These are phyloP conservation scores for Trichonephila inaurata DNA, from an alignment of 1,140 invertebrate genomes.

Conservation along the genomic window DNA sequence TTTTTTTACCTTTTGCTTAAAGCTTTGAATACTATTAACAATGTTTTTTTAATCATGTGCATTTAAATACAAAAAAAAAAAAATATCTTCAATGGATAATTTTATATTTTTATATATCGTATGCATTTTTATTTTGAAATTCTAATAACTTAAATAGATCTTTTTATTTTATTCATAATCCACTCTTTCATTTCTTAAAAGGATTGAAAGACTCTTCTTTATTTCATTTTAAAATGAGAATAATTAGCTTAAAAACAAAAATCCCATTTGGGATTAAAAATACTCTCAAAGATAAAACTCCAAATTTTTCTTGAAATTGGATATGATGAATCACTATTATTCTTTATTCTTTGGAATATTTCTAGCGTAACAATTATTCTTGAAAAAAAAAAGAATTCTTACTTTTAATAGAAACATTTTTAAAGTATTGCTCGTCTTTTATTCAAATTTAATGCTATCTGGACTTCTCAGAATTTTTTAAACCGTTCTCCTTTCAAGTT, in stretches of 20 bases:
- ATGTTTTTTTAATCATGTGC: too few relatives aligned
- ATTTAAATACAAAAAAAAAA: too few relatives aligned
- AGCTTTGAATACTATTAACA: too few relatives aligned
- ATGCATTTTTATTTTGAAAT: too few relatives aligned
- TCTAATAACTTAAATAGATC: too few relatives aligned
- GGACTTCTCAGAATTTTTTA: background rate
- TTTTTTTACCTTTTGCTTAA: too few relatives aligned
- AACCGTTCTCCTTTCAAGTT: background rate
- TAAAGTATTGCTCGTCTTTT: constrained; percentile 29
- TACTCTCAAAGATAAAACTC: background rate
- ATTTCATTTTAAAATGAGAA: background rate
- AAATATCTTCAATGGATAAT: too few relatives aligned
- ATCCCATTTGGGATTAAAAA: background rate
- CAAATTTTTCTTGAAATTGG: background rate
- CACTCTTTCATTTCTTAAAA: background rate
- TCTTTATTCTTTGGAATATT: background rate
- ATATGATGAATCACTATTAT: background rate
- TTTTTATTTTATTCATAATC: background rate
- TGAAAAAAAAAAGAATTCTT: background rate
- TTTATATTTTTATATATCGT: too few relatives aligned
- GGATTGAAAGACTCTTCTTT: background rate
- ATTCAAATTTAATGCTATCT: constrained; percentile 28
- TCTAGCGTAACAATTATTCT: background rate
- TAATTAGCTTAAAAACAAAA: background rate
- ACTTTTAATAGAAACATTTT: constrained; percentile 29